Evolutionary conservation across 2,797 vertebrate species (phyloP), one percentile per base, ranked within the genome.

Genomic region (Siniperca undulata): DNA sequence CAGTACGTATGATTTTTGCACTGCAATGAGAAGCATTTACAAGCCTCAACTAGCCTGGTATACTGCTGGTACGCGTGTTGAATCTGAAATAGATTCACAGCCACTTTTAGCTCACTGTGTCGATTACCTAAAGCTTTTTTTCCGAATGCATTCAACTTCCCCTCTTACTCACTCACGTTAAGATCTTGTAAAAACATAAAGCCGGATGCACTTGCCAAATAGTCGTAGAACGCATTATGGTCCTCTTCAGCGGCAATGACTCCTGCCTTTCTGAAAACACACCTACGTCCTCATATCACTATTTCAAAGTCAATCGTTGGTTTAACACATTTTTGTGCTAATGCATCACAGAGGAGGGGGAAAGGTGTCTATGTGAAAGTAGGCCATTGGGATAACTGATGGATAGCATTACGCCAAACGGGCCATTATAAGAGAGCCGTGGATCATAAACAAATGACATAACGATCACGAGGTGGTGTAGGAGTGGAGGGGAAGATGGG

Each of bases 391-490:
- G 85, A 92, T 91, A 91, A 95, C 89, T 90, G 92, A 95, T 94
- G 88, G 86, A 85, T 85, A 80, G 88, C 83, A 85, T 93, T 87
- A 91, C 70, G 83, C 83, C 92, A 89, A 90, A 89, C 81, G 74
- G 87, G 80, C 89, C 91, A 93, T 95, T 93, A 91, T 70, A 71
- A 75, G 78, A 69, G 82, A 78, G 87, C 89, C 24, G 88, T 89
- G 90, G 91, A 92, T 95, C 93, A 94, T 94, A 93, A 93, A 94
- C 93, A 94, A 93, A 94, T 91, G 92, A 89, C 91, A 90, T 91
- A 89, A 93, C 46, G 84, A 93, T 90, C 87, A 87, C 40, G 42
- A 90, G 87, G 88, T 85, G 81, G 80, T 68, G 90, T 82, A 75
- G 84, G 86, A 88, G 86, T 77, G 86, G 77, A 79, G 85, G 78